These are phyloP conservation scores for Synergus umbraculus DNA, from an alignment of 2,888 invertebrate species.

Conservation along the genomic window DNA sequence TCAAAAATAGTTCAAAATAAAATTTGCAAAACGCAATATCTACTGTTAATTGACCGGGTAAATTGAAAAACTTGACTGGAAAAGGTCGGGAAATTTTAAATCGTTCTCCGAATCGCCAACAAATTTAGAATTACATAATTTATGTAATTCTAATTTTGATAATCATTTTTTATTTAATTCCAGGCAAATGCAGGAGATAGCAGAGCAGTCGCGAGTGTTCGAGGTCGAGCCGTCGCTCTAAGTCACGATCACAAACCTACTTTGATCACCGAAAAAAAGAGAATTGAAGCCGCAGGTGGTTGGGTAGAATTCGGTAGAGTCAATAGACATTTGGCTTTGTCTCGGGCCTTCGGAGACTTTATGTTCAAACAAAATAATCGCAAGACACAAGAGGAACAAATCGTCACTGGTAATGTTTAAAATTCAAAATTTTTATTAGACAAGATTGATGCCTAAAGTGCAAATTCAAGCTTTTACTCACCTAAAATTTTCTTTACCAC, in stretches of 20 bases:
- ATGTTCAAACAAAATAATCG: conserved; percentile 94
- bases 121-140: no score
- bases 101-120: no score
- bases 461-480: no score
- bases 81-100: no score
- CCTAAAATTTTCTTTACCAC: no score
- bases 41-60: no score
- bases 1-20: no score
- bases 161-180: conserved; percentile 44
- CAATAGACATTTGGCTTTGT: conserved; percentile 98
- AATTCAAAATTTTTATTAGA: not conserved
- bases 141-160: not conserved
- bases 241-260: conserved; percentile 98
- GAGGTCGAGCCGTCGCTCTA: conserved; percentile 83
- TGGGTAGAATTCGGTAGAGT: conserved; percentile 98
- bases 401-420: conserved; percentile 89
- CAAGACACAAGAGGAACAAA: conserved; percentile 94
- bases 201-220: conserved; percentile 92
- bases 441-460: not conserved
- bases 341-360: conserved; percentile 97
- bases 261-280: conserved; percentile 89
- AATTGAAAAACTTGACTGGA: no score
- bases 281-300: conserved; percentile 96
- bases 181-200: conserved; percentile 98
- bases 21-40: no score